Conservation (phyloP, 2,888 invertebrate genomes). For the Ecliptopera silaceata region DNA sequence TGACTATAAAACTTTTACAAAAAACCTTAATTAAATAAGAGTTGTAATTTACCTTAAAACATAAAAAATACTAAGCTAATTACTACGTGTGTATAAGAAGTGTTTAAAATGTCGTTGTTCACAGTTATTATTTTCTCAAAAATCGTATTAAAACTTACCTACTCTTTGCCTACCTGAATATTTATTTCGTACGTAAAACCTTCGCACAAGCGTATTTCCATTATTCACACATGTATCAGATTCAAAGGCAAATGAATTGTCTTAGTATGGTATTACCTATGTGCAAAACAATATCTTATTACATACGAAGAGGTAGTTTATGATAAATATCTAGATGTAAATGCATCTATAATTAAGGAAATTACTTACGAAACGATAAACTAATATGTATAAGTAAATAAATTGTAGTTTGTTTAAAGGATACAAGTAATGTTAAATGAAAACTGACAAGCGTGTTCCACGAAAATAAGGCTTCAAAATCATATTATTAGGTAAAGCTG, state of each 20-base stretch:
- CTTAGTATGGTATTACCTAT: not conserved
- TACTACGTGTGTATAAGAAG: slow-evolving; percentile 17
- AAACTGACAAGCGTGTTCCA: too few species aligned
- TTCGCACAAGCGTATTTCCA: slow-evolving; percentile 12
- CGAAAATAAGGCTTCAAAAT: too few species aligned
- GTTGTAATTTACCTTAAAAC: not conserved
- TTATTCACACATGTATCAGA: slow-evolving; percentile 7
- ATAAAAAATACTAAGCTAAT: slow-evolving; percentile 5
- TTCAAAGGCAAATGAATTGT: slow-evolving; percentile 12
- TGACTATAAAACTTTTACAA: slow-evolving; percentile 19
- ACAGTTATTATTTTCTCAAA: slow-evolving; percentile 6
- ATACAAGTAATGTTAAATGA: too few species aligned
- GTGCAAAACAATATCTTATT: not conserved
- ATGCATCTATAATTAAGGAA: not conserved
- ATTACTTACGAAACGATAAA: not conserved
- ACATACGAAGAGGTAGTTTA: not conserved
- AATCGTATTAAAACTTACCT: not conserved
- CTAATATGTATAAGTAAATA: too few species aligned
- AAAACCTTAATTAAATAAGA: slow-evolving; percentile 21
- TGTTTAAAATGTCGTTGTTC: slow-evolving; percentile 35
- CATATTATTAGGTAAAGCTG: too few species aligned
- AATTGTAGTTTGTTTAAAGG: not conserved
- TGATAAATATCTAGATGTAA: not conserved
- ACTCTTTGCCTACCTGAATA: not conserved
- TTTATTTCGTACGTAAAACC: slow-evolving; percentile 3